Base-by-base conservation (phyloP, 2,888 invertebrate genomes). In the Acanthopleura granulata region DNA sequence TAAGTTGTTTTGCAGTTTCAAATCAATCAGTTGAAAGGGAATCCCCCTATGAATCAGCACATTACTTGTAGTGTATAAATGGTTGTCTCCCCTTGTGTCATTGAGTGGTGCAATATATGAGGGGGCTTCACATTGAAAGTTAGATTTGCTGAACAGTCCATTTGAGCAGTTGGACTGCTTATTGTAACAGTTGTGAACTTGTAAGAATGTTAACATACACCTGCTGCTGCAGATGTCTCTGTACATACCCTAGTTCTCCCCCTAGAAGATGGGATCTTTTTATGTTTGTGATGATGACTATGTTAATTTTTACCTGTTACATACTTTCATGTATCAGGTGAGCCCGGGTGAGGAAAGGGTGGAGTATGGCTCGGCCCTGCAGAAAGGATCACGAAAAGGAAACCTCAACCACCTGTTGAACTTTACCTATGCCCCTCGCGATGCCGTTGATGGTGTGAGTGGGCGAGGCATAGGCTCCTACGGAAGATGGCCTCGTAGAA, bases 341-440 rank as follows among this genome's bases (percentile, higher is more conserved):
- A 40, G 40, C 9, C 40, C 40, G 9, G 40, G 40, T 51, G 75
- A 74, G 12, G 79, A 79, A 50, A 74, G 75, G 22, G 79, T 76
- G 22, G 96, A 96, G 93, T 92, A 94, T 91, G 95, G 95, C 92
- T 96, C 96, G 90, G 94, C 95, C 86, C 94, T 95, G 92, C 92
- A 93, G 90, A 93, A 93, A 91, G 95, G 95, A 92, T 95, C 95
- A 91, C 86, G 85, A 74, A 87, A 87, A 93, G 95, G 95, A 92
- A 97, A 95, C 92, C 93, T 96, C 92, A 97, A 96, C 92, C 96
- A 97, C 93, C 93, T 97, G 93, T 93, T 97, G 87, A 97, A 97
- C 92, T 97, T 97, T 92, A 94, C 95, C 91, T 96, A 95, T 90
- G 93, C 94, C 80, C 93, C 94, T 71, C 93, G 94, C 72, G 82